Evolutionary conservation across 2,888 invertebrate species (phyloP), one percentile per base, ranked within the genome.

Genomic region (Plagodis dolabraria): DNA sequence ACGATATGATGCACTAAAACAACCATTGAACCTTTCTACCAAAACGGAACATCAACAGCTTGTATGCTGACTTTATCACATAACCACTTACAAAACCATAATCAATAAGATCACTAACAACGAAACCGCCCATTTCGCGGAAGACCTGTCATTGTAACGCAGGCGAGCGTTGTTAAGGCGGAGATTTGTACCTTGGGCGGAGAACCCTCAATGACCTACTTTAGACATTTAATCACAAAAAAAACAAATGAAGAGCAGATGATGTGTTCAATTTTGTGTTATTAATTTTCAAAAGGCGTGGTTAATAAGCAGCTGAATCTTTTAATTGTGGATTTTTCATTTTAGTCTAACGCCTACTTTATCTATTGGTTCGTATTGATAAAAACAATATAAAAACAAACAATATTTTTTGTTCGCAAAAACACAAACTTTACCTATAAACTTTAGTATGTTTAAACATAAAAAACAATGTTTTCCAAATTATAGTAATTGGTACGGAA

Each of bases 211-310:
- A 78, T 75, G 68, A 72, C 70, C 78, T 72, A 74, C 72, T 65
- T 69, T 60, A 49, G 54, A 52, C 43, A 44, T 9, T 2, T 12
- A 50, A 11, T 11, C 12, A 43, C 42, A n/a, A 48, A 54, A 48
- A 68, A 72, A 72, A 62, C 54, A 64, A 66, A 70, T 65, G 57
- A 66, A 68, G 67, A 57, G 70, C 72, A 79, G 77, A 79, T 79
- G 78, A 82, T 77, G 68, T 61, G 69, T 63, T 67, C 73, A 75
- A 79, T 82, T 79, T 73, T 63, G 61, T 68, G 67, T 78, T 74
- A 83, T 83, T 83, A 81, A 80, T 82, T 70, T 71, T 38, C 44
- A 50, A 56, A 61, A 57, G 82, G 83, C 81, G 83, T 82, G 77
- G 71, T 64, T 63, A 7, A 35, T 35, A 68, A 58, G 72, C 82